A percentile compares a stretch with the other conserved stretches of the same genome.
These are phyloP conservation scores for Phalacrocorax brasilianus DNA, from an alignment of 2,113 vertebrate species.

Conservation along the genomic window DNA sequence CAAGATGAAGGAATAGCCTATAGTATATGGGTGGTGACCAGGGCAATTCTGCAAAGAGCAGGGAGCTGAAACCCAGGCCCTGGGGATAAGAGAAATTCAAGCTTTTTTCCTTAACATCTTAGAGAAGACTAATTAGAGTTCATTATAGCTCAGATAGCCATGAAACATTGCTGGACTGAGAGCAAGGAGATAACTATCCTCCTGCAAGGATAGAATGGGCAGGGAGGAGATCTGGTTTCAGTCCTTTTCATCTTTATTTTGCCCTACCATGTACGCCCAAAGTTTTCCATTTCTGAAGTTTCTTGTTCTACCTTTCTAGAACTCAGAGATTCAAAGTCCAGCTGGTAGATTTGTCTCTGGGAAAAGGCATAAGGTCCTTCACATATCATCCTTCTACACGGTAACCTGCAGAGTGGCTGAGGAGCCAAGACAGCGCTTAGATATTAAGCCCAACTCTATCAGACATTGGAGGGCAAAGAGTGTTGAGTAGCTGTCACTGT, in stretches of 20 bases:
- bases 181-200: neutral
- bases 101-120: neutral
- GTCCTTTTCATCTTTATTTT: neutral
- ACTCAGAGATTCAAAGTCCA: neutral
- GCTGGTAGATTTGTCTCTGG: neutral
- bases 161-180: neutral
- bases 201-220: neutral
- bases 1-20: neutral
- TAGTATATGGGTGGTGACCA: rapidly evolving
- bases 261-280: neutral
- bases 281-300: neutral
- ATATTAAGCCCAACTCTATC: neutral
- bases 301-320: neutral
- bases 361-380: neutral
- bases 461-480: neutral
- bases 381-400: neutral
- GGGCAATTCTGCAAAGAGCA: neutral
- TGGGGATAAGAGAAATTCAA: neutral
- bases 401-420: neutral
- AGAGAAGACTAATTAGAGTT: neutral
- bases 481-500: neutral
- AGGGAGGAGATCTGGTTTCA: neutral
- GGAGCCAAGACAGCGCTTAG: neutral
- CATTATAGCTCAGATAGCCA: neutral
- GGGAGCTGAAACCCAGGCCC: neutral